Evolutionary conservation across 2,888 invertebrate species (phyloP).

Genomic region (Galeopsomyia nigrocyanea): DNA sequence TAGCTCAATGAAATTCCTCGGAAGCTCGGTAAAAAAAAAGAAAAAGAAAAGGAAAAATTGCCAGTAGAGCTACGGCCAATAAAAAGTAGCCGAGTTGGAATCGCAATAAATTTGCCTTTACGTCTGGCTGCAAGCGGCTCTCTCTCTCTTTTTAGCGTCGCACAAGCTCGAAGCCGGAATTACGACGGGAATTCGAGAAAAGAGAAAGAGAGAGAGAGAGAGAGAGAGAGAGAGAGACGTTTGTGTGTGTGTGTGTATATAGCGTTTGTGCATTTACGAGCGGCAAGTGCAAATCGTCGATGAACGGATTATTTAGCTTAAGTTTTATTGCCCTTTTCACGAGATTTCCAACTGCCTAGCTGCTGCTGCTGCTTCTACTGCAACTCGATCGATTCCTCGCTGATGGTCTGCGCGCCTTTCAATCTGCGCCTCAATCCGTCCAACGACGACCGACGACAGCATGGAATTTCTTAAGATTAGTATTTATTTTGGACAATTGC

Average conservation of each 20-base stretch:
- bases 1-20: conserved; percentile 30
- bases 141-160: conserved; percentile 27
- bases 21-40: conserved; percentile 9
- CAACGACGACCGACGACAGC: conserved; percentile 2
- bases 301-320: conserved; percentile 50
- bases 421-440: conserved; percentile 5
- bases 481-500: not conserved
- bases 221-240: too few relatives aligned
- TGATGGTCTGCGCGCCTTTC: conserved; percentile 9
- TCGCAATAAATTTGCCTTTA: conserved; percentile 44
- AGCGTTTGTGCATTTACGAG: conserved; percentile 45
- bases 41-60: conserved; percentile 43
- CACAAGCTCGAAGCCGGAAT: conserved; percentile 28
- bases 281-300: conserved; percentile 50
- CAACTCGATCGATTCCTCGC: conserved; percentile 46
- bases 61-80: conserved; percentile 30
- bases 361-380: not conserved
- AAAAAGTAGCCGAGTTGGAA: conserved; percentile 39
- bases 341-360: conserved; percentile 46
- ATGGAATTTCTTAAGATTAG: conserved; percentile 5
- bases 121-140: conserved; percentile 5
- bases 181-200: conserved; percentile 44
- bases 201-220: too few relatives aligned
- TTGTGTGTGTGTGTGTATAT: not conserved
- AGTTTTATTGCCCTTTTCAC: conserved; percentile 51